Base-by-base conservation (phyloP, 2,888 invertebrate genomes). In the Smittia aterrima region DNA sequence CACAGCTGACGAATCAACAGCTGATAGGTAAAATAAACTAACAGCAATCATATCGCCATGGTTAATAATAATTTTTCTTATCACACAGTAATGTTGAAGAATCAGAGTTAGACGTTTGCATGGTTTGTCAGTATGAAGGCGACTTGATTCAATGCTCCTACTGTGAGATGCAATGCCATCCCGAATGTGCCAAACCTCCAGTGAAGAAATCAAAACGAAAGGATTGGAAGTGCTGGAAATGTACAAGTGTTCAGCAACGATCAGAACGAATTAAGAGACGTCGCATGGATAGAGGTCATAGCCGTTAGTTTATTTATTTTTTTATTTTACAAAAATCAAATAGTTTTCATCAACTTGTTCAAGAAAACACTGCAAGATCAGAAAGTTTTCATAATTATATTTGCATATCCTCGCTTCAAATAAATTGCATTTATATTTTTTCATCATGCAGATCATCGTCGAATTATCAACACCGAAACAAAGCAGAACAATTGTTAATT, bases 151-250 rank as follows among this genome's bases (percentile, higher is more conserved):
- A 18, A 3, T 76, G 76, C 27, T 62, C 13, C 18, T 32, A 20
- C n/a, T 76, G 76, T 40, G 7, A 22, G 0, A 83, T 83, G 71
- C 83, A 86, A 76, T 92, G 86, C 82, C 95, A 95, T 82, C 82
- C 89, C 68, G 90, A 92, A 81, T 95, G 95, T 82, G 83, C 86
- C 58, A 86, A 88, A 58, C 87, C 87, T 9, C 87, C 87, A 0
- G 79, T 90, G 38, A 83, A 86, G 77, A 84, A 88, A 76, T 81
- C 85, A 16, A 90, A 89, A 0, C 84, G 89, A 47, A 86, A 87
- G 1, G 85, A 85, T 70, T 91, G 89, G 87, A 81, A 82, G 1
- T 91, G 91, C 79, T 82, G 82, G 11, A 81, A 83, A 47, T 91
- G 91, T 79, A 87, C 78, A 1, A 66, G 25, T 16, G 25, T 18